Base-by-base conservation (phyloP, 2,888 invertebrate species). In the Panopea generosa region DNA sequence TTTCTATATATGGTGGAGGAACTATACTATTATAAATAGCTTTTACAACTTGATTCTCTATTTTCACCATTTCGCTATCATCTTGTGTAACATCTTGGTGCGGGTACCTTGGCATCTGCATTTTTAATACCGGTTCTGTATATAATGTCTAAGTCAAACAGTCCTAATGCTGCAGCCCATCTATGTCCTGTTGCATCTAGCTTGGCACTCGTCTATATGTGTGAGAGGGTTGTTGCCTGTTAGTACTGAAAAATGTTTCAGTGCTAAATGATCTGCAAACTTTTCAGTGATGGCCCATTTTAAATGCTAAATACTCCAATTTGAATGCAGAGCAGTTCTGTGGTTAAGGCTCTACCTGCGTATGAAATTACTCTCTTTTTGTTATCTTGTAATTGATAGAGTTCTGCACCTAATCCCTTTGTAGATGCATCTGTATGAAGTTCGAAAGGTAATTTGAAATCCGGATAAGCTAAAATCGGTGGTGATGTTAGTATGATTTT, bases 261-360 rank as follows among this genome's bases (percentile, higher is more conserved):
- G 40, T 18, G 60, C 60, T 43, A 78, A 29, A 60, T 70, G 57
- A 20, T 72, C 72, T 27, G 74, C 59, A 65, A 69, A 74, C 26
- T 82, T 82, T 7, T 81, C 77, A 1, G 70, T 66, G 9, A 81
- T 55, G 0, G 68, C 71, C 77, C 77, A 77, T 33, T 78, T 77
- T 0, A 79, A 14, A 45, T 0, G 60, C 47, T 0, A 79, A 40
- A 52, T 76, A 72, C 43, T 79, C 75, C 52, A 68, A 40, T 38
- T 77, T 81, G 53, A 68, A 71, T 4, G 70, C 65, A n/a, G 71
- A 52, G 47, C 67, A 77, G 47, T 68, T 77, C 26, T 29, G 33
- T 50, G 38, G 27, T 53, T 22, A 80, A 11, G 4, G 4, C 4
- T 33, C 33, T 33, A 11, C 33, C 18, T n/a, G 53, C 73, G 61